Base-by-base conservation (phyloP, 2,797 vertebrate species). In the Chelon auratus region DNA sequence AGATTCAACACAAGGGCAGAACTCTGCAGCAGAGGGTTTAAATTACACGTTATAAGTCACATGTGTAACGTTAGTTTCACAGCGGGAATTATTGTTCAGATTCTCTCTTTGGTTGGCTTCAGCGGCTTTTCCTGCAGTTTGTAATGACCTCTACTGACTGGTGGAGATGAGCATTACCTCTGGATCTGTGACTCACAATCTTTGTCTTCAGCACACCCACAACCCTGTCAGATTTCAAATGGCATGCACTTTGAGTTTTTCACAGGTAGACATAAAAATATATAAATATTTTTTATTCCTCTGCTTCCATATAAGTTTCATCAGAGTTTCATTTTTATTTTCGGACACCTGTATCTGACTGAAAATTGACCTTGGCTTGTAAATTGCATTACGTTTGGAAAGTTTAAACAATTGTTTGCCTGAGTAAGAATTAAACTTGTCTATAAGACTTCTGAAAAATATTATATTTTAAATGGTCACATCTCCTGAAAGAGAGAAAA, bases 1-100 rank as follows among this genome's bases (percentile, higher is more conserved):
- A 81, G 83, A 90, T 60, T 3, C n/a, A 54, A 36, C 67, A 65
- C 67, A 36, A 56, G n/a, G 10, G 36, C 66, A 70, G 39, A 66
- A 39, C 36, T 45, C 56, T 48, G 43, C 43, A 68, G 57, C 52
- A 60, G 42, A 63, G 54, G 39, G 73, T 70, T 48, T 48, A 79
- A 50, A 68, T 26, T 54, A 20, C 42, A 39, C 57, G 18, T 9
- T 66, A 5, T 24, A 47, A 24, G 14, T 47, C 15, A 45, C 10
- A 26, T 40, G 48, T 13, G 10, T 43, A n/a, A 59, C 63, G 11
- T 45, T 40, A 45, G 22, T 47, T 47, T 8, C 26, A 15, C 55
- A 36, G 53, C 53, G 47, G 51, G 30, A 24, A 8, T 12, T 43
- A 33, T 15, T 63, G 39, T 69, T 56, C 51, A 45, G 2, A 56